A percentile compares a stretch with the other conserved stretches of the same genome.
These are phyloP conservation scores for Palythoa grandiflora DNA, from an alignment of 92 coral and sea anemone species.

Conservation along the genomic window DNA sequence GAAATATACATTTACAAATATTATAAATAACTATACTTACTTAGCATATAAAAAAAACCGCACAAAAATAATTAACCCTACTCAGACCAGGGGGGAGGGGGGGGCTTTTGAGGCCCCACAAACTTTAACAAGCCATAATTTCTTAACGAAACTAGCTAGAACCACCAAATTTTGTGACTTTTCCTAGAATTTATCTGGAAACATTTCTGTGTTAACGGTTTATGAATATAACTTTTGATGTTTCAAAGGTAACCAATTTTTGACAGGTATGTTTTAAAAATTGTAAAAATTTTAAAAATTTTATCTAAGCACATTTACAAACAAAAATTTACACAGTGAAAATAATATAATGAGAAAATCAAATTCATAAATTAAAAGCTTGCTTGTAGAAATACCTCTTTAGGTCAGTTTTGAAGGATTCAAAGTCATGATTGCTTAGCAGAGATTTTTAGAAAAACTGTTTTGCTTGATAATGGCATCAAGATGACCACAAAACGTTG, in stretches of 20 bases:
- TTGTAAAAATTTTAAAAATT: neutral
- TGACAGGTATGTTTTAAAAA: constrained; percentile 10
- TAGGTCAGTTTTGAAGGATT: constrained; percentile 9
- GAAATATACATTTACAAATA: constrained; percentile 11
- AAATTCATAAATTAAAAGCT: constrained; percentile 5
- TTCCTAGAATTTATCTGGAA: constrained; percentile 11
- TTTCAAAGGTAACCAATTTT: constrained; percentile 10
- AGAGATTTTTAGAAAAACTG: constrained; percentile 9
- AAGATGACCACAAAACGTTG: constrained; percentile 10
- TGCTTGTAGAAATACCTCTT: constrained; percentile 9
- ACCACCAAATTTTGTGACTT: constrained; percentile 12
- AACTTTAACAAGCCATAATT: constrained; percentile 11
- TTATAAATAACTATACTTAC: constrained; percentile 1
- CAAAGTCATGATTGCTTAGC: constrained; percentile 12
- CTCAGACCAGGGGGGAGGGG: constrained; percentile 13
- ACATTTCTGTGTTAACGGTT: constrained; percentile 11
- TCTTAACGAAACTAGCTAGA: constrained; percentile 12
- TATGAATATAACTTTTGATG: constrained; percentile 3
- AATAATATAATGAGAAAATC: constrained; percentile 9
- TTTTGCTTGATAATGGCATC: constrained; percentile 15
- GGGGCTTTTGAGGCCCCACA: constrained; percentile 10
- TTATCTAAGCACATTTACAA: constrained; percentile 10
- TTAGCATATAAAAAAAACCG: constrained; percentile 3
- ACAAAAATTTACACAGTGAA: constrained; percentile 3
- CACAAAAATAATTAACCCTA: constrained; percentile 10